phyloP scores from a whole-genome alignment of 2,888 invertebrate species.

The Megaustenia siamemsis region DNA sequence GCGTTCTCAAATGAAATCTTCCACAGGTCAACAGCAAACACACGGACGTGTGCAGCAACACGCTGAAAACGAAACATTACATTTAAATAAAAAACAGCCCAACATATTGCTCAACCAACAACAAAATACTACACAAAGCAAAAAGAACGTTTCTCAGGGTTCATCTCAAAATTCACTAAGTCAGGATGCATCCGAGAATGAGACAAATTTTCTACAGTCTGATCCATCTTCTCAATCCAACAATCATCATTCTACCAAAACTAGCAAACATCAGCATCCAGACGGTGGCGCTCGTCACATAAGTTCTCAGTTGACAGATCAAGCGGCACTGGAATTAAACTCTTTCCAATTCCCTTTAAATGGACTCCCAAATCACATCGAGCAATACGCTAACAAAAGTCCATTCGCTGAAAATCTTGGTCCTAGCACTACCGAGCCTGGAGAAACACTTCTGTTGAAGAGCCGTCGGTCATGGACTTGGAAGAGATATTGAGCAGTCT shows the following conservation, averaged over 20 bases:
- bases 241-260: not conserved
- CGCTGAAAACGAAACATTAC: no score
- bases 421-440: not conserved
- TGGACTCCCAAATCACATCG: not conserved
- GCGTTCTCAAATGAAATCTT: no score
- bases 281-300: not conserved
- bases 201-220: not conserved
- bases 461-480: slow-evolving; percentile 14
- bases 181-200: not conserved
- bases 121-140: not conserved
- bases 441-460: slow-evolving; percentile 9
- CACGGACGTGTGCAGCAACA: not conserved
- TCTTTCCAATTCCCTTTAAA: not conserved
- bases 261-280: not conserved
- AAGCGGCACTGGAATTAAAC: not conserved
- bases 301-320: not conserved
- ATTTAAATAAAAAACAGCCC: no score
- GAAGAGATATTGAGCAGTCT: slow-evolving; percentile 16
- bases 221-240: not conserved
- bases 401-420: not conserved
- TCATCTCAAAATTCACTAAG: not conserved
- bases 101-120: not conserved
- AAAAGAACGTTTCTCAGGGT: not conserved
- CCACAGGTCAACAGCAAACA: not conserved
- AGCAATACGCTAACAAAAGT: not conserved